phyloP scores from a whole-genome alignment of 2,113 vertebrate species.

The Scalopus aquaticus region DNA sequence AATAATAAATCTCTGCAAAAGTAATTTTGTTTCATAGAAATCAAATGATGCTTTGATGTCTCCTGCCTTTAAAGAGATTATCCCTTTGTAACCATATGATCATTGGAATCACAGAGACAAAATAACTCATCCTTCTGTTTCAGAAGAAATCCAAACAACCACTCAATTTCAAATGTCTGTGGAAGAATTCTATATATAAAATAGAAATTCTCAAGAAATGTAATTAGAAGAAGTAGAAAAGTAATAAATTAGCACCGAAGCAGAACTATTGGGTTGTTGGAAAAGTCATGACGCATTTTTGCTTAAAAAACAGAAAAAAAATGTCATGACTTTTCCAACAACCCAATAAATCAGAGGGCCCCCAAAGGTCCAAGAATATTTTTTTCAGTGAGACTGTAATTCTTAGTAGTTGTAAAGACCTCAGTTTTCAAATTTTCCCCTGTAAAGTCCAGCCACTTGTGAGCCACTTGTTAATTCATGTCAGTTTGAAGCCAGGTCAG shows the following conservation, averaged over 20 bases:
- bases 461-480: not conserved
- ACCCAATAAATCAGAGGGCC: too few species aligned
- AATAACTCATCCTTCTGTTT: not conserved
- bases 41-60: not conserved
- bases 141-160: not conserved
- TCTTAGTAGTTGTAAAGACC: not conserved
- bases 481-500: not conserved
- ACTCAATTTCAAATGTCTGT: not conserved
- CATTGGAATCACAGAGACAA: not conserved
- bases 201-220: constrained; percentile 32
- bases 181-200: constrained; percentile 20
- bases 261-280: too few species aligned
- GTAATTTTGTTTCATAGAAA: not conserved
- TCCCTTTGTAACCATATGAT: not conserved
- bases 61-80: not conserved
- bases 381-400: not conserved
- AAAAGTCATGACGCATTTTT: too few species aligned
- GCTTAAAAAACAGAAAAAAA: too few species aligned
- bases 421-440: not conserved
- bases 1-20: not conserved
- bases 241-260: not conserved
- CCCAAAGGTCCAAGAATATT: not conserved
- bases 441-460: not conserved
- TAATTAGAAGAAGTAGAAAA: constrained; percentile 1
- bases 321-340: too few species aligned